These are phyloP conservation scores for Drosophila ogumai DNA, from an alignment of 1,140 invertebrate species.

Conservation along the genomic window DNA sequence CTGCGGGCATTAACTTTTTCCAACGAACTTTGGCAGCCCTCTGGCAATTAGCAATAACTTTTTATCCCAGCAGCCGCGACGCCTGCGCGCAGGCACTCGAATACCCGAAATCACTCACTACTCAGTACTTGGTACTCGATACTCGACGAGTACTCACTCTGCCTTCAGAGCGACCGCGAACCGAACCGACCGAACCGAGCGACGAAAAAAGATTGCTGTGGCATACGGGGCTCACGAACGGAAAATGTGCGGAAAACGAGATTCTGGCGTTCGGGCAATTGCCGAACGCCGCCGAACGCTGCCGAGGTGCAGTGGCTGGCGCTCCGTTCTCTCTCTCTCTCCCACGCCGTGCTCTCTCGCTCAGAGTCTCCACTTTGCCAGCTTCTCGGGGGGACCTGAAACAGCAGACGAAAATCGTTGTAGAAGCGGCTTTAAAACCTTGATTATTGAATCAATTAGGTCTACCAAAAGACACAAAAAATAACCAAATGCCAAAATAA, in stretches of 20 bases:
- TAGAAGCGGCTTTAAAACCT: conserved; percentile 73
- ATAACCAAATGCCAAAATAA: not conserved
- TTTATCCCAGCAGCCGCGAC: conserved; percentile 41
- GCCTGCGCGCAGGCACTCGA: conserved; percentile 28
- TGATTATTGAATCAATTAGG: conserved; percentile 81
- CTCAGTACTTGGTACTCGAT: conserved; percentile 19
- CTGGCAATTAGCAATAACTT: conserved; percentile 22
- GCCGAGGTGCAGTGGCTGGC: conserved; percentile 3
- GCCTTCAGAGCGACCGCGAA: conserved; percentile 29
- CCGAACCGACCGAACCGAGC: conserved; percentile 62
- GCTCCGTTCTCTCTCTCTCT: conserved; percentile 14
- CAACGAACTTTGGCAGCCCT: conserved; percentile 18
- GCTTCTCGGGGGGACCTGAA: conserved; percentile 67
- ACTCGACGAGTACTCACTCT: conserved; percentile 47
- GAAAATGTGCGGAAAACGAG: conserved; percentile 17
- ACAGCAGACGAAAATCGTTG: conserved; percentile 53
- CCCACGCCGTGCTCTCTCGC: conserved; percentile 5
- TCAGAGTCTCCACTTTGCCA: conserved; percentile 37
- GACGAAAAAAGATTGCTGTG: conserved; percentile 53
- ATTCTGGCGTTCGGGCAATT: conserved; percentile 2
- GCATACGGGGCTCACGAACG: conserved; percentile 16
- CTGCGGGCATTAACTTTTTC: conserved; percentile 34
- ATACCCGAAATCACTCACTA: conserved; percentile 30
- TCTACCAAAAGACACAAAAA: conserved; percentile 21
- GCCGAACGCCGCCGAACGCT: conserved; percentile 1